Percentiles rank a stretch among this genome's conserved stretches.
Evolutionary conservation across 2,888 invertebrate genomes (phyloP).

Genomic region (Acrobasis repandana): DNA sequence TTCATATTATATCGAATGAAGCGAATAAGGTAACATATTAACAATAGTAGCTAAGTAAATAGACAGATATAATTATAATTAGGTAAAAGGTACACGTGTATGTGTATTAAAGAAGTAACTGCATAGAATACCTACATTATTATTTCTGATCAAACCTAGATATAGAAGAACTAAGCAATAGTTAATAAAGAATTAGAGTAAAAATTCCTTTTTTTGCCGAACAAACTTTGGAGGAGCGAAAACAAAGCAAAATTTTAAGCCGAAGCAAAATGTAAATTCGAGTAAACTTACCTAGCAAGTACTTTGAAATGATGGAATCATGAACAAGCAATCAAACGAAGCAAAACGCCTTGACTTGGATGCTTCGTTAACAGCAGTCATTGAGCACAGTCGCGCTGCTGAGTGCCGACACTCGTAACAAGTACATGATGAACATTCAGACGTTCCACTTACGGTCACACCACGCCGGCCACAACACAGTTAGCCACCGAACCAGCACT

Average conservation of each 20-base stretch:
- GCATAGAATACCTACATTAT: too few species aligned
- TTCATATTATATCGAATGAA: too few species aligned
- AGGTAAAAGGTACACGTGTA: too few species aligned
- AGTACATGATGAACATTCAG: slow-evolving; percentile 47
- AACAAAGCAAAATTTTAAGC: not conserved
- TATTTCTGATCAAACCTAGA: too few species aligned
- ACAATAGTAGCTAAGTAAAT: too few species aligned
- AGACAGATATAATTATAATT: too few species aligned
- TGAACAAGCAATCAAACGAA: slow-evolving; percentile 21
- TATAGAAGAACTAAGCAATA: too few species aligned
- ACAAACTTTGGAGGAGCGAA: not conserved
- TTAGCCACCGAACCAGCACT: slow-evolving; percentile 55
- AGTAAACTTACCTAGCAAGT: slow-evolving; percentile 14
- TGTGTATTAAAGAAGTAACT: too few species aligned
- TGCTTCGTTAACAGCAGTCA: slow-evolving; percentile 21
- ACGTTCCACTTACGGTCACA: slow-evolving; percentile 44
- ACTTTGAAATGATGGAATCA: slow-evolving; percentile 18
- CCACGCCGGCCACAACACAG: slow-evolving; percentile 50
- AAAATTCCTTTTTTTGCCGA: not conserved
- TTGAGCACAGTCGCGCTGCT: slow-evolving; percentile 12
- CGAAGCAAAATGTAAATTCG: not conserved
- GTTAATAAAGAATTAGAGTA: too few species aligned
- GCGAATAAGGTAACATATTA: too few species aligned
- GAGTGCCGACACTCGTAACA: slow-evolving; percentile 36
- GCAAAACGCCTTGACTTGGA: slow-evolving; percentile 23